Percentiles rank a stretch among this genome's conserved stretches.
Conservation (phyloP, 2,113 vertebrate species). For the Pseudopipra pipra region DNA sequence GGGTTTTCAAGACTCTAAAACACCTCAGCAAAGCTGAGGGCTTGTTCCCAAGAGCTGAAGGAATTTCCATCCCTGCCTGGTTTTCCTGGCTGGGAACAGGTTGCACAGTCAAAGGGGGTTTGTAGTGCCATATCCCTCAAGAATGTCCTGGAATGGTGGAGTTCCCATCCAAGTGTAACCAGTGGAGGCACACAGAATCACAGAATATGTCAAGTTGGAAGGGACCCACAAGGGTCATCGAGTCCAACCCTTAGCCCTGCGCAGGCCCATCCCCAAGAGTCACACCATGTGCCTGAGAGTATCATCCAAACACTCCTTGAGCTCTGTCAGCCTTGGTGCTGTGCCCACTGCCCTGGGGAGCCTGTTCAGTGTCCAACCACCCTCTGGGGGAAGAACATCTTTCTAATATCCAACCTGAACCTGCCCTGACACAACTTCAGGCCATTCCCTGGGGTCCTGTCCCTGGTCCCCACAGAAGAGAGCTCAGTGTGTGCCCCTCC, state of each 20-base stretch:
- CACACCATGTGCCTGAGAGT: too few species aligned
- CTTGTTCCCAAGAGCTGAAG: neutral
- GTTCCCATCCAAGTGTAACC: neutral
- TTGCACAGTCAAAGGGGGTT: neutral
- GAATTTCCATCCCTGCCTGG: neutral
- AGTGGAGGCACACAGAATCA: neutral
- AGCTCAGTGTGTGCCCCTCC: neutral
- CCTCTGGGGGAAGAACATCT: neutral
- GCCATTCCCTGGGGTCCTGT: neutral
- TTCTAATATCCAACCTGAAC: neutral
- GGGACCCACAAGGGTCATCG: neutral
- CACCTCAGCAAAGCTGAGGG: neutral
- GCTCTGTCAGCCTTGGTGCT: neutral
- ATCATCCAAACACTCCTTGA: neutral
- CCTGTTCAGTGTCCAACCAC: neutral
- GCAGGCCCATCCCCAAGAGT: neutral
- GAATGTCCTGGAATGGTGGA: neutral
- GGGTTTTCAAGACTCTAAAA: neutral
- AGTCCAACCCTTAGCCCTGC: neutral
- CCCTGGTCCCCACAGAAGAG: neutral
- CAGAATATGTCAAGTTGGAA: neutral
- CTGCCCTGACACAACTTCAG: neutral
- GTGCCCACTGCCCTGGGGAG: too few species aligned
- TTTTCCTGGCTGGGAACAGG: neutral
- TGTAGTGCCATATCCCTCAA: neutral